Conservation (phyloP, 2,113 vertebrate species). For the Lucifuga dentata region DNA sequence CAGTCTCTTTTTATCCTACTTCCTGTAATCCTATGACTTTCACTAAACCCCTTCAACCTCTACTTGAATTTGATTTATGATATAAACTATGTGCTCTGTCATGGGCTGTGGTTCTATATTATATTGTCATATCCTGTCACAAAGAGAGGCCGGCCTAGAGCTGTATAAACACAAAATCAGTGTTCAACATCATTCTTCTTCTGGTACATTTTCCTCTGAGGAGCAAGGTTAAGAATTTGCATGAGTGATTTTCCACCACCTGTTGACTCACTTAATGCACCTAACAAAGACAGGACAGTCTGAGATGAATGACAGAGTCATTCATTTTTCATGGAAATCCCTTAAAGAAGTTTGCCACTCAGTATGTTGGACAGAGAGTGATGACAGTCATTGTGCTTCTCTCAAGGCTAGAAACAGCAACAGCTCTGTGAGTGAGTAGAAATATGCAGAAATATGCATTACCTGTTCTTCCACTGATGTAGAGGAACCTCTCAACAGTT, state of each 20-base stretch:
- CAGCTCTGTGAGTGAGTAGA: not conserved
- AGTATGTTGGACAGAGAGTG: conserved; percentile 43
- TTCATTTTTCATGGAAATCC: conserved; percentile 51
- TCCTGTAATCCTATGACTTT: conserved; percentile 29
- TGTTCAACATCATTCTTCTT: conserved; percentile 51
- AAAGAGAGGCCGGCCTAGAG: conserved; percentile 46
- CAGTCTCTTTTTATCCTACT: not conserved
- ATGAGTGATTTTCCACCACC: conserved; percentile 49
- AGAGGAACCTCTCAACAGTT: not conserved
- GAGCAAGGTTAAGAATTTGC: conserved; percentile 52
- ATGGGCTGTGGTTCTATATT: conserved; percentile 43
- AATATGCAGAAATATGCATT: conserved; percentile 14
- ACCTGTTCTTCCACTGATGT: not conserved
- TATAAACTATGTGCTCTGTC: conserved; percentile 29
- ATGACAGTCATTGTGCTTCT: conserved; percentile 24
- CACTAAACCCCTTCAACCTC: conserved; percentile 25
- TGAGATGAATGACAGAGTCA: conserved; percentile 24
- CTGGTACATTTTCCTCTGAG: conserved; percentile 56
- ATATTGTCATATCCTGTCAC: conserved; percentile 55
- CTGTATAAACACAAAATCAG: conserved; percentile 38
- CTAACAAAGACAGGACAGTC: conserved; percentile 38
- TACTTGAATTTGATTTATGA: conserved; percentile 51
- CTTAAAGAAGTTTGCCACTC: conserved; percentile 52
- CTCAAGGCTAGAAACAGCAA: conserved; percentile 12
- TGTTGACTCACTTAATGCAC: conserved; percentile 62